These are phyloP conservation scores for Cryptotis parvus DNA, from an alignment of 2,113 vertebrate genomes.

Conservation along the genomic window DNA sequence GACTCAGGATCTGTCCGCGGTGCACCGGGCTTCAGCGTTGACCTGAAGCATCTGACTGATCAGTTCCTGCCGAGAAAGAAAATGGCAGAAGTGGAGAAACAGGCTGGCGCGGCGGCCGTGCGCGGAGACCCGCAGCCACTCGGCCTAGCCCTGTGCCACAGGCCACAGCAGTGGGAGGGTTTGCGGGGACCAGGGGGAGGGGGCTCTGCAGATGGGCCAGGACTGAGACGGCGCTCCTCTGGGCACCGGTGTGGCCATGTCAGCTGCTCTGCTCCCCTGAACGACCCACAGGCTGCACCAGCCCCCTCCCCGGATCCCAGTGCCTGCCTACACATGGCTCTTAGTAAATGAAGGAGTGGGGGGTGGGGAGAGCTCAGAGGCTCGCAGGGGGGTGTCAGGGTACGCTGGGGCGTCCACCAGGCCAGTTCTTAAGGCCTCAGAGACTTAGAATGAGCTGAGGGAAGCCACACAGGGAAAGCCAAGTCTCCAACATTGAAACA, in stretches of 20 bases:
- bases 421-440: neutral
- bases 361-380: neutral
- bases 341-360: fast-evolving
- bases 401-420: neutral
- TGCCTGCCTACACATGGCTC: neutral
- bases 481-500: too few species aligned
- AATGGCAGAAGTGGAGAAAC: neutral
- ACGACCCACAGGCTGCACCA: too few species aligned
- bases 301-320: neutral
- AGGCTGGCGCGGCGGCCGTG: neutral
- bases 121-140: neutral
- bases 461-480: too few species aligned
- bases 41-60: constrained; percentile 97
- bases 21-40: constrained; percentile 93
- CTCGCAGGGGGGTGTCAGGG: too few species aligned
- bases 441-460: neutral
- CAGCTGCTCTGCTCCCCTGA: too few species aligned
- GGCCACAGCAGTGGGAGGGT: too few species aligned
- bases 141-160: too few species aligned
- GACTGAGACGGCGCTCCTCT: too few species aligned
- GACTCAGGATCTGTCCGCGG: constrained; percentile 95
- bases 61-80: constrained; percentile 89
- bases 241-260: too few species aligned
- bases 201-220: too few species aligned
- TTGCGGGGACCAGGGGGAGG: too few species aligned